These are phyloP conservation scores for Nebria ingens DNA, from an alignment of 1,140 invertebrate genomes.

Conservation along the genomic window DNA sequence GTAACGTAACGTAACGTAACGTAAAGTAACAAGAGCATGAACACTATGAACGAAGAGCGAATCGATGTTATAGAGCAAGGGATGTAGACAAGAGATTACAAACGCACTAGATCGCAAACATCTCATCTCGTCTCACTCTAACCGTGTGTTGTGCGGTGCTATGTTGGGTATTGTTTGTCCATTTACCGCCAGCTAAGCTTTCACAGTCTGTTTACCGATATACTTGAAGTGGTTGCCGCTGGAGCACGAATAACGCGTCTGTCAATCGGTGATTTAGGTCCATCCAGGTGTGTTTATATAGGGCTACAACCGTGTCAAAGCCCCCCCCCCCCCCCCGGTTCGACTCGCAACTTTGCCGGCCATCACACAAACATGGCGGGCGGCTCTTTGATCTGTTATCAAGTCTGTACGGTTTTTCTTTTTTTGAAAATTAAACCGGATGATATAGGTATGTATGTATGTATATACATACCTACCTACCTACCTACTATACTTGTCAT, in stretches of 20 bases:
- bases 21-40: neutral
- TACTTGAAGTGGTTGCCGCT: conserved; percentile 12
- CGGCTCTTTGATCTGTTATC: conserved; percentile 26
- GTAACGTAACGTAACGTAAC: neutral
- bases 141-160: conserved; percentile 16
- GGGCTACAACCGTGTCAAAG: conserved; percentile 15
- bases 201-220: conserved; percentile 21
- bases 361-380: conserved; percentile 25
- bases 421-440: neutral
- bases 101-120: conserved; percentile 14
- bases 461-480: too few species aligned
- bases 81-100: conserved; percentile 31
- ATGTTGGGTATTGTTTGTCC: conserved; percentile 28
- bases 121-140: neutral
- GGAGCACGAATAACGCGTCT: conserved; percentile 16
- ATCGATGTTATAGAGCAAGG: conserved; percentile 15
- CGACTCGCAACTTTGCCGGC: conserved; percentile 15
- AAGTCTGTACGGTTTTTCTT: neutral
- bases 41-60: neutral
- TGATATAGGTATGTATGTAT: neutral
- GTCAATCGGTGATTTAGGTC: conserved; percentile 30
- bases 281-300: conserved; percentile 30
- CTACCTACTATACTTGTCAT: neutral
- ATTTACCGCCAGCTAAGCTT: conserved; percentile 32
- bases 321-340: too few species aligned